Evolutionary conservation across 2,888 invertebrate species (phyloP).

Genomic region (Latheticus oryzae): DNA sequence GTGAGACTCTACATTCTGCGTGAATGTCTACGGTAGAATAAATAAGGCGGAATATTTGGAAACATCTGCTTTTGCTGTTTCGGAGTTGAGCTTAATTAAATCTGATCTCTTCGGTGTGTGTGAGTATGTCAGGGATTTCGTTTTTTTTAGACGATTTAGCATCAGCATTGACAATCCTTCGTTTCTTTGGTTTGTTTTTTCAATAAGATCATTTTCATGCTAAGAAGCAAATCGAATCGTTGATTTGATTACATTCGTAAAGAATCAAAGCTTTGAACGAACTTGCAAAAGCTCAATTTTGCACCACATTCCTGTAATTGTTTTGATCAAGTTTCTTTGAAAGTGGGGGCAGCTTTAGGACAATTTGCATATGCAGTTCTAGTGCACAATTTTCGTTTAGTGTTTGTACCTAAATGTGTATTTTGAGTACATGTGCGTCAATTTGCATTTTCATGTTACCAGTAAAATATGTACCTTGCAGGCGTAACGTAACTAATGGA

Average conservation of each 20-base stretch:
- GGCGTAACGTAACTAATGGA: slow-evolving; percentile 13
- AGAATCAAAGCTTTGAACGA: slow-evolving; percentile 4
- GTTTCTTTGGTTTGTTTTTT: no score
- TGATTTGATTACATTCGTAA: slow-evolving; percentile 2
- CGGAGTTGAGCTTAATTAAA: slow-evolving; percentile 22
- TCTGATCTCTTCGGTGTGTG: slow-evolving; percentile 6
- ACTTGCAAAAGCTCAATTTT: slow-evolving; percentile 6
- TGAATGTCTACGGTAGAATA: slow-evolving; percentile 4
- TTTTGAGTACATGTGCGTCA: slow-evolving; percentile 14
- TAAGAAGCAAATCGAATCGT: no score
- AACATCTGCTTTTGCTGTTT: slow-evolving; percentile 23
- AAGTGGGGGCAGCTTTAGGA: no score
- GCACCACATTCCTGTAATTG: slow-evolving; percentile 1
- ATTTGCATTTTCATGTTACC: slow-evolving; percentile 23
- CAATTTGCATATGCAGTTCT: slow-evolving; percentile 18
- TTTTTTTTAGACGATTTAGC: not conserved
- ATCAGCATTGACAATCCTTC: no score
- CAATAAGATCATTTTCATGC: no score
- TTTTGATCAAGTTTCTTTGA: slow-evolving; percentile 1
- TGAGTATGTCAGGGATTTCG: not conserved
- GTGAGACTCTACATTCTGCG: not conserved
- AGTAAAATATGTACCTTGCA: slow-evolving; percentile 9
- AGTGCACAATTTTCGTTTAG: no score
- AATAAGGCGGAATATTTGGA: not conserved
- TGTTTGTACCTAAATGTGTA: no score